Evolutionary conservation across 2,888 invertebrate genomes (phyloP).

Genomic region (Agrilus cyanescens): DNA sequence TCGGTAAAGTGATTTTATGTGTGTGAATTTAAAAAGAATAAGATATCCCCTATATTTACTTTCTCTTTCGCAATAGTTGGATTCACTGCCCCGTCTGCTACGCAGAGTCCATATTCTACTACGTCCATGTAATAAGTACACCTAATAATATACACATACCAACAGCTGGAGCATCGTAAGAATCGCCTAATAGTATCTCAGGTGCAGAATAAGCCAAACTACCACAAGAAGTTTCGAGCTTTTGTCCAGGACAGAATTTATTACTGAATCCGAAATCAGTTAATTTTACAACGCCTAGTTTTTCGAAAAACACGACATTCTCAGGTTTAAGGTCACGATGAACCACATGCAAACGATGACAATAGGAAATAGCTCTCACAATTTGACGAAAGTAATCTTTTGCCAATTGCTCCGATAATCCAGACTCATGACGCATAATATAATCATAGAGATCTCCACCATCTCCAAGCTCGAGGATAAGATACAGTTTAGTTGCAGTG

Average conservation of each 20-base stretch:
- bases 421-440: slow-evolving; percentile 90
- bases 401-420: slow-evolving; percentile 71
- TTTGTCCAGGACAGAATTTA: slow-evolving; percentile 90
- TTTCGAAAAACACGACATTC: slow-evolving; percentile 98
- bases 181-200: slow-evolving; percentile 95
- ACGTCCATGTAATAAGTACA: too few relatives aligned
- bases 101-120: too few relatives aligned
- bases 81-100: too few relatives aligned
- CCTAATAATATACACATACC: slow-evolving; percentile 43
- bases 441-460: slow-evolving; percentile 98
- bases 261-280: slow-evolving; percentile 99
- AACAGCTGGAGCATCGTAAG: slow-evolving; percentile 97
- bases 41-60: too few relatives aligned
- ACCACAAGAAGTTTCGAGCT: slow-evolving; percentile 95
- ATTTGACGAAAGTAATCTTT: slow-evolving; percentile 94
- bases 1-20: too few relatives aligned
- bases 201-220: slow-evolving; percentile 98
- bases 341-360: slow-evolving; percentile 82
- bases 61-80: too few relatives aligned
- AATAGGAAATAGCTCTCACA: slow-evolving; percentile 93
- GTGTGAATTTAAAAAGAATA: too few relatives aligned
- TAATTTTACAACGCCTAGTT: slow-evolving; percentile 90
- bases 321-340: slow-evolving; percentile 97
- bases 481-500: slow-evolving; percentile 93
- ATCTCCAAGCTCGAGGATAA: slow-evolving; percentile 94